phyloP scores from a whole-genome alignment of 2,888 invertebrate genomes.

The Electrophaes corylata region DNA sequence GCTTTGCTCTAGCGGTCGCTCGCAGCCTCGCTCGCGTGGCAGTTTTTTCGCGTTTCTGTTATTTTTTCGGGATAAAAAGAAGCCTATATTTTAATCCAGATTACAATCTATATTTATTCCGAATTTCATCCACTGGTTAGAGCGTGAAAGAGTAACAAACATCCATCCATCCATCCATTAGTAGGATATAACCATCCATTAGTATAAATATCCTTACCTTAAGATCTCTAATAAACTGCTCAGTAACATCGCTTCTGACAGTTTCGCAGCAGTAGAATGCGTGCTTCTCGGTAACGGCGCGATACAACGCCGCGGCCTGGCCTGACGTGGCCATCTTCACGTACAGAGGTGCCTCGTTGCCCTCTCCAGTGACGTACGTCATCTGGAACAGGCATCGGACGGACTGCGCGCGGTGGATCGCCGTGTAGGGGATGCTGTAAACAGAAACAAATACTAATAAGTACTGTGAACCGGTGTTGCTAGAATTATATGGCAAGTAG shows the following conservation, averaged over 20 bases:
- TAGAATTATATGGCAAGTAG: not conserved
- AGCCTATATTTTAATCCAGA: too few species aligned
- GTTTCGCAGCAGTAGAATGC: constrained; percentile 97
- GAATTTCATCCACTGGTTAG: too few species aligned
- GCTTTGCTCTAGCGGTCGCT: too few species aligned
- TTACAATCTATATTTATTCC: too few species aligned
- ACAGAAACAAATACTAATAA: constrained; percentile 3
- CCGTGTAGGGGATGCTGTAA: constrained; percentile 91
- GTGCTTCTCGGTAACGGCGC: constrained; percentile 95
- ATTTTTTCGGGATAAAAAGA: too few species aligned
- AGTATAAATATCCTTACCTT: constrained; percentile 80
- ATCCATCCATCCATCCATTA: too few species aligned
- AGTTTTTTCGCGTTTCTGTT: too few species aligned
- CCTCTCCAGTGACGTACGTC: constrained; percentile 88
- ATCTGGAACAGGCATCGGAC: constrained; percentile 90
- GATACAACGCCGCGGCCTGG: constrained; percentile 91
- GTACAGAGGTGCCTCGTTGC: constrained; percentile 88
- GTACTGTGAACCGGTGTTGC: not conserved
- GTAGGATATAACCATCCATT: not conserved
- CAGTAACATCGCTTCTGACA: constrained; percentile 93
- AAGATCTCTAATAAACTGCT: constrained; percentile 94
- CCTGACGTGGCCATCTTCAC: constrained; percentile 92
- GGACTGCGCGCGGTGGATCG: constrained; percentile 91
- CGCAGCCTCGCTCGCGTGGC: too few species aligned
- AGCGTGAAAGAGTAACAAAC: too few species aligned